A percentile compares a stretch with the other conserved stretches of the same genome.
Evolutionary conservation across 2,113 vertebrate genomes (phyloP).

Genomic region (Syngnathus typhle): DNA sequence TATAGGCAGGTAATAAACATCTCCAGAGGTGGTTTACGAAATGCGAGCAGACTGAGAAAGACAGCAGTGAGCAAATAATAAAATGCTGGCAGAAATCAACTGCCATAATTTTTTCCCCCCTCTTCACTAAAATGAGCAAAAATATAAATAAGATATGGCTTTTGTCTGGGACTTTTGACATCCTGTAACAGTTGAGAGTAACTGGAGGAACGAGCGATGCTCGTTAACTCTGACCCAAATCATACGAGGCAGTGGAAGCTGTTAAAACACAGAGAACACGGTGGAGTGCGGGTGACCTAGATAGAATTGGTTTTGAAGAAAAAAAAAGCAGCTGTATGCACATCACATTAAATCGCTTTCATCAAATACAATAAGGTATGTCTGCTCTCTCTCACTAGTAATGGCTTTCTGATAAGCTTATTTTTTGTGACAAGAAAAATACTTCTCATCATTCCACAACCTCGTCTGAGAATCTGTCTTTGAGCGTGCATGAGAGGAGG

Average conservation of each 20-base stretch:
- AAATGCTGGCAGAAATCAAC: slow-evolving; percentile 29
- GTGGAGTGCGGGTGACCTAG: slow-evolving; percentile 67
- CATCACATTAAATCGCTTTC: slow-evolving; percentile 59
- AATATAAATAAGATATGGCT: slow-evolving; percentile 54
- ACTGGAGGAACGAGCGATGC: slow-evolving; percentile 45
- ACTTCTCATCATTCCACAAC: slow-evolving; percentile 23
- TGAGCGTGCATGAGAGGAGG: slow-evolving; percentile 29
- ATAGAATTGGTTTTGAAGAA: slow-evolving; percentile 65
- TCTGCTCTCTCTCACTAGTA: slow-evolving; percentile 35
- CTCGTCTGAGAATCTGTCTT: slow-evolving; percentile 22
- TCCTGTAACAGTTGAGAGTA: slow-evolving; percentile 34
- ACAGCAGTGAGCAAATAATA: slow-evolving; percentile 14
- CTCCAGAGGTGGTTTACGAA: slow-evolving; percentile 27
- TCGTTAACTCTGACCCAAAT: slow-evolving; percentile 75
- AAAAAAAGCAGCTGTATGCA: slow-evolving; percentile 60
- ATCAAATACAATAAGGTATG: slow-evolving; percentile 50
- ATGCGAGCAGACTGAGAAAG: slow-evolving; percentile 13
- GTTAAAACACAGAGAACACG: slow-evolving; percentile 69
- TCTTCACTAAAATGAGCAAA: slow-evolving; percentile 44
- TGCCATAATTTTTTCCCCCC: slow-evolving; percentile 25
- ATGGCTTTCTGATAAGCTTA: slow-evolving; percentile 58
- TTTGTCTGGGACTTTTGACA: slow-evolving; percentile 52
- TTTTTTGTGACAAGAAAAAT: slow-evolving; percentile 51
- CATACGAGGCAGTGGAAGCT: slow-evolving; percentile 71
- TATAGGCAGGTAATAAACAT: slow-evolving; percentile 23